Conservation (phyloP, 1,140 invertebrate genomes). For the Drosophila arawakana region DNA sequence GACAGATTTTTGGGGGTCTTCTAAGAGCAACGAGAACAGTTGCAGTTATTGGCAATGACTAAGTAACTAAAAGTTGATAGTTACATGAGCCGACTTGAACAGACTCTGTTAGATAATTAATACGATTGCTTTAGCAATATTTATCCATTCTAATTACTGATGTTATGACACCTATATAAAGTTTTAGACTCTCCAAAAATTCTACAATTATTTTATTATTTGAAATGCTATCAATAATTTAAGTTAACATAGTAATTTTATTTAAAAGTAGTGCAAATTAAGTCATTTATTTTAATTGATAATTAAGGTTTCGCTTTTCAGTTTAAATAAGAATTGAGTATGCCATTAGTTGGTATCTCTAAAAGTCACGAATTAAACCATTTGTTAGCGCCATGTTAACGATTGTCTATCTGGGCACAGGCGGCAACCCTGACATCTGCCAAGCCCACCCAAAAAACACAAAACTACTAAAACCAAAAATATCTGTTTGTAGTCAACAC, state of each 20-base stretch:
- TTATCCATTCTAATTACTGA: too few species aligned
- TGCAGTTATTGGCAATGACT: neutral
- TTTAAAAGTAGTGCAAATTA: neutral
- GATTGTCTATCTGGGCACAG: constrained; percentile 20
- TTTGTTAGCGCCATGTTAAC: constrained; percentile 46
- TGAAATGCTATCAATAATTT: too few species aligned
- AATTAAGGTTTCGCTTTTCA: neutral
- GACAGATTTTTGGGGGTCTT: constrained; percentile 26
- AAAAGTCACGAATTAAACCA: constrained; percentile 39
- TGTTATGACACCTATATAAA: too few species aligned
- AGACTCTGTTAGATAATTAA: too few species aligned
- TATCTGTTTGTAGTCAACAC: constrained; percentile 27
- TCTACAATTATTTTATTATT: too few species aligned
- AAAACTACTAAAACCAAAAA: too few species aligned
- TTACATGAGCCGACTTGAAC: too few species aligned
- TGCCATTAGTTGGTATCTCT: constrained; percentile 33
- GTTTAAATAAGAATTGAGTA: neutral
- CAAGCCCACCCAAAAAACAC: constrained; percentile 59
- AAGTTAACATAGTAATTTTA: too few species aligned
- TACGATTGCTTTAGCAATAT: neutral
- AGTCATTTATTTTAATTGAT: constrained; percentile 17
- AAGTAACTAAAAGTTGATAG: neutral
- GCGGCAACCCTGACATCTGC: constrained; percentile 76
- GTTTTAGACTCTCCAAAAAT: too few species aligned
- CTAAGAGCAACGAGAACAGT: neutral